These are phyloP conservation scores for Pampus argenteus DNA, from an alignment of 2,797 vertebrate species.

Conservation along the genomic window DNA sequence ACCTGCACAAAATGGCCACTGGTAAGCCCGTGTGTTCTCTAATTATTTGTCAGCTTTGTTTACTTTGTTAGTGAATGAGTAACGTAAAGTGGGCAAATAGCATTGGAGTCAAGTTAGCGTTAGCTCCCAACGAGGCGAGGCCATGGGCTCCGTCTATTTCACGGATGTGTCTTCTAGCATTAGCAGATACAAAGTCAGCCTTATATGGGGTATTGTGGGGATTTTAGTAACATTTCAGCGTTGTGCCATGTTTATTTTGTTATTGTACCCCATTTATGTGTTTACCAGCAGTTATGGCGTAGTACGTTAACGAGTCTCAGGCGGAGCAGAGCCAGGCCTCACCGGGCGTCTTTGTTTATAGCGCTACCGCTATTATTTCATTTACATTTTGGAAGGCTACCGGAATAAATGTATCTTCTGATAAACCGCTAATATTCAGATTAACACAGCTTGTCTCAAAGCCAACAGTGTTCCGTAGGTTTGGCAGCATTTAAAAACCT, in stretches of 20 bases:
- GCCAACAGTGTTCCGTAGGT: fast-evolving
- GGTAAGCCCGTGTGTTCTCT: constrained; percentile 61
- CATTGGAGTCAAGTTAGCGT: constrained; percentile 27
- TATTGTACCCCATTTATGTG: fast-evolving
- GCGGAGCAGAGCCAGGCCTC: background rate
- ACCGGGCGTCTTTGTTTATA: constrained; percentile 67
- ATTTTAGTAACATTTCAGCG: background rate
- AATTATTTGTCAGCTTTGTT: fast-evolving
- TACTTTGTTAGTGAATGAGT: background rate
- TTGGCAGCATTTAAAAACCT: fast-evolving
- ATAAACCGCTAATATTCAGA: fast-evolving
- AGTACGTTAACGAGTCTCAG: fast-evolving
- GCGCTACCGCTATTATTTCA: background rate
- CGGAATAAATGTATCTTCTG: fast-evolving
- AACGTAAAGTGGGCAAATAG: constrained; percentile 33
- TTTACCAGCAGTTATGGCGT: fast-evolving
- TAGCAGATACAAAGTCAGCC: fast-evolving
- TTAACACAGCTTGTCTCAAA: fast-evolving
- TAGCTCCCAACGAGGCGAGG: constrained; percentile 62
- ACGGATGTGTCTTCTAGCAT: background rate
- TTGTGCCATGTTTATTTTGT: fast-evolving
- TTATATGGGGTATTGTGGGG: no score
- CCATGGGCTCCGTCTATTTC: constrained; percentile 57
- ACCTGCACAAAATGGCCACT: constrained; percentile 80
- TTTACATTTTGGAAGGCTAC: no score